phyloP scores from a whole-genome alignment of 2,113 vertebrate species.

The Calypte anna region DNA sequence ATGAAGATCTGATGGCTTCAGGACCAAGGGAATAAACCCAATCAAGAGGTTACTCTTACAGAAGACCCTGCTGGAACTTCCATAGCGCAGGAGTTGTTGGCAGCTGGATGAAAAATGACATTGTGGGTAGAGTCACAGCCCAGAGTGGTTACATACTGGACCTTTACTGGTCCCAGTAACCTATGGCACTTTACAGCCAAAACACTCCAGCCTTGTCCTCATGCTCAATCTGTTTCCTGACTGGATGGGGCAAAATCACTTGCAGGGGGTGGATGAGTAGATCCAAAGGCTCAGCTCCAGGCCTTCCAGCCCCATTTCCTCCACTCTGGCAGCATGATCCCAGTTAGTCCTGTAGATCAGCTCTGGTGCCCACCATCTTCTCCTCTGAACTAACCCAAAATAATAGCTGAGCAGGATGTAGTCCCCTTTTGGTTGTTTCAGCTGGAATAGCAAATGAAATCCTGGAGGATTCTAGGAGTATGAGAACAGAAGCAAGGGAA shows the following conservation, averaged over 20 bases:
- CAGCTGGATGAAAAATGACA: not conserved
- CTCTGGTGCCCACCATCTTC: not conserved
- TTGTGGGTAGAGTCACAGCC: not conserved
- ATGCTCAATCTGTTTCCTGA: not conserved
- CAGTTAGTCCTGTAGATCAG: not conserved
- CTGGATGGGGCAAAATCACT: not conserved
- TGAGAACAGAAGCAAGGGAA: not conserved
- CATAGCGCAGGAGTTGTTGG: not conserved
- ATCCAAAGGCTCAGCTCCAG: not conserved
- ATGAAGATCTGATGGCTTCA: not conserved
- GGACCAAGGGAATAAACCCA: not conserved
- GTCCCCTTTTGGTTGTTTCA: not conserved
- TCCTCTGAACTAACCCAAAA: not conserved
- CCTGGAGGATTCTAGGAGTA: not conserved
- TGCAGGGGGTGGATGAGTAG: not conserved
- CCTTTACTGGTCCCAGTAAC: not conserved
- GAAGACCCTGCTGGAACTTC: not conserved
- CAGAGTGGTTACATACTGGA: not conserved
- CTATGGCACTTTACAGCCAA: not conserved
- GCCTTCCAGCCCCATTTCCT: not conserved
- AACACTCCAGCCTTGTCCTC: not conserved
- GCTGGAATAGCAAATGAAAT: not conserved
- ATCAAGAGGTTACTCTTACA: not conserved
- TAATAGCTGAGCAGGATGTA: rapidly evolving
- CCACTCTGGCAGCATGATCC: rapidly evolving